Conservation (phyloP, 2,797 vertebrate genomes). For the Aythya fuligula region DNA sequence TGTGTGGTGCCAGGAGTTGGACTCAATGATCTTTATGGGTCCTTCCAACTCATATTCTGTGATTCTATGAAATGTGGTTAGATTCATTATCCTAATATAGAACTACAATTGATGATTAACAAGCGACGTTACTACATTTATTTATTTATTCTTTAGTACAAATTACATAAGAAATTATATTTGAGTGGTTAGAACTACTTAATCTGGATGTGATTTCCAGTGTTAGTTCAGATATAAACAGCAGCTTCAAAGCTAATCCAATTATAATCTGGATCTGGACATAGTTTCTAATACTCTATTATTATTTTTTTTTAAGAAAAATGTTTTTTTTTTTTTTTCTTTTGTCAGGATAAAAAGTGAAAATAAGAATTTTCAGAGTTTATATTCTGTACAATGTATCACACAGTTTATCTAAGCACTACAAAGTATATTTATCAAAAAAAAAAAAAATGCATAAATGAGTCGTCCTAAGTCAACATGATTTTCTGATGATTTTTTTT, state of each 20-base stretch:
- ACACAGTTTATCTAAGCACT: neutral
- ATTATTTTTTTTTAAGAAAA: neutral
- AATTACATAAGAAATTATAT: neutral
- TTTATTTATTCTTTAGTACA: neutral
- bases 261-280: neutral
- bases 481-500: neutral
- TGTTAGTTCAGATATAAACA: neutral
- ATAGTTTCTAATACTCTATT: neutral
- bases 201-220: neutral
- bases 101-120: neutral
- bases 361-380: neutral
- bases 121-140: neutral
- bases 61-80: neutral
- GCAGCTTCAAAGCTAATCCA: neutral
- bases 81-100: neutral
- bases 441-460: neutral
- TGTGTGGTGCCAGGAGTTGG: no score
- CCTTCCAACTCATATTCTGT: no score
- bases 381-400: neutral
- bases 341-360: neutral
- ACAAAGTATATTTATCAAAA: neutral
- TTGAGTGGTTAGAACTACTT: neutral
- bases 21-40: no score
- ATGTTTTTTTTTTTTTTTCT: neutral
- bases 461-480: neutral